Evolutionary conservation across 2,113 vertebrate genomes (phyloP).

Genomic region (Aegotheles bennettii): DNA sequence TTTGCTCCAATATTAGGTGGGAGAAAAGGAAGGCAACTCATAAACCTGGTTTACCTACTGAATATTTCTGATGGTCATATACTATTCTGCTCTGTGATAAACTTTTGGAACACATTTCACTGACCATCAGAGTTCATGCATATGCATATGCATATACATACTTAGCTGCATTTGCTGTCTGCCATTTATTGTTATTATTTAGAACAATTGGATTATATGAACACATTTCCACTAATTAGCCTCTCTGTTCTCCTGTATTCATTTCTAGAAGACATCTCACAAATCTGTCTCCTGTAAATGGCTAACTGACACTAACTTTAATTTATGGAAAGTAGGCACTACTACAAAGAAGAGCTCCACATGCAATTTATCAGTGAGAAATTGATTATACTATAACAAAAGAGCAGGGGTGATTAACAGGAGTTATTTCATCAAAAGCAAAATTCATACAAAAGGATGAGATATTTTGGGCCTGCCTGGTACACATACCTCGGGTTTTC

Average conservation of each 20-base stretch:
- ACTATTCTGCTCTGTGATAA: not conserved
- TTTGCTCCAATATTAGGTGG: not conserved
- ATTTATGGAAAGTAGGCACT: not conserved
- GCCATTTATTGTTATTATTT: not conserved
- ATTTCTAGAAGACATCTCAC: constrained; percentile 39
- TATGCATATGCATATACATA: not conserved
- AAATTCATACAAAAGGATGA: constrained; percentile 28
- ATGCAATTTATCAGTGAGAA: constrained; percentile 29
- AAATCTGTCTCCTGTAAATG: not conserved
- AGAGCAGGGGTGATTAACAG: not conserved
- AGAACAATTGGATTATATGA: not conserved
- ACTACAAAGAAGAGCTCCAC: not conserved
- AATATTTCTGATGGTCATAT: not conserved
- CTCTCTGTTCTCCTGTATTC: not conserved
- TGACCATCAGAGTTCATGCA: not conserved
- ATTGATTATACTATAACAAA: not conserved
- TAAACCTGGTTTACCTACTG: not conserved
- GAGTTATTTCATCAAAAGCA: constrained; percentile 12
- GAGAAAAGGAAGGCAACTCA: not conserved
- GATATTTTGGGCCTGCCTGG: not conserved
- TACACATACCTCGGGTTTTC: not conserved
- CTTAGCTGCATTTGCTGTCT: not conserved
- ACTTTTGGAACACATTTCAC: not conserved
- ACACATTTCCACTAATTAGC: not conserved
- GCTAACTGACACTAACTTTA: not conserved